phyloP scores from a whole-genome alignment of 2,888 invertebrate species.

The Drosophila neonasuta region DNA sequence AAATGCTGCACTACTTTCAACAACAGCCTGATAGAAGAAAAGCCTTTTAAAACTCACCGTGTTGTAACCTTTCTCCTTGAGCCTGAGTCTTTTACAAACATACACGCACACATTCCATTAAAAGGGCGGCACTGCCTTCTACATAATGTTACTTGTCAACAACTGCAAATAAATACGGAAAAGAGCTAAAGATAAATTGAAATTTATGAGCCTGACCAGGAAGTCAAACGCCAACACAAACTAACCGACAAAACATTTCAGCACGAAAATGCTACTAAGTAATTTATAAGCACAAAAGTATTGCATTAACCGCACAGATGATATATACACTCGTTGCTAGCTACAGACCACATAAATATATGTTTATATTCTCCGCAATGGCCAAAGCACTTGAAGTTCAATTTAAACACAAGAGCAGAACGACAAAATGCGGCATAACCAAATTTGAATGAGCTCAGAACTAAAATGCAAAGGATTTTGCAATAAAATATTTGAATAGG shows the following conservation, averaged over 20 bases:
- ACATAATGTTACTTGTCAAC: constrained; percentile 68
- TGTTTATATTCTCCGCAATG: constrained; percentile 14
- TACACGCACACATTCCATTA: constrained; percentile 49
- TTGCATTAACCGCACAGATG: constrained; percentile 52
- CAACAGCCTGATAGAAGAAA: constrained; percentile 2
- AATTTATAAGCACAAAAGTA: constrained; percentile 61
- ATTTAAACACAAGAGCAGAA: constrained; percentile 21
- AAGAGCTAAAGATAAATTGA: constrained; percentile 64
- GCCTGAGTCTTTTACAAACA: constrained; percentile 8
- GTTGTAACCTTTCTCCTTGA: constrained; percentile 33
- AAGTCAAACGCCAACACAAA: constrained; percentile 55
- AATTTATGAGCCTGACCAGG: constrained; percentile 63
- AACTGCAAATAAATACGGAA: constrained; percentile 61
- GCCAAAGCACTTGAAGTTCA: constrained; percentile 22
- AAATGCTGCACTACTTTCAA: constrained; percentile 48
- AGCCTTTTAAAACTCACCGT: constrained; percentile 39
- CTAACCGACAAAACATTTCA: constrained; percentile 54
- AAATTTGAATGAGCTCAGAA: constrained; percentile 13
- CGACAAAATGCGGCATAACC: constrained; percentile 3
- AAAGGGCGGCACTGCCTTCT: constrained; percentile 15
- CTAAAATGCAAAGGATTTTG: not conserved
- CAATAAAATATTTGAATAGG: not conserved
- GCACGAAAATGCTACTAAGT: constrained; percentile 63
- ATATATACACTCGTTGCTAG: constrained; percentile 36
- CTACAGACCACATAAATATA: constrained; percentile 24